Evolutionary conservation across 1,140 invertebrate genomes (phyloP), one percentile per base, ranked within the genome.

Genomic region (Eulimnadia texana): DNA sequence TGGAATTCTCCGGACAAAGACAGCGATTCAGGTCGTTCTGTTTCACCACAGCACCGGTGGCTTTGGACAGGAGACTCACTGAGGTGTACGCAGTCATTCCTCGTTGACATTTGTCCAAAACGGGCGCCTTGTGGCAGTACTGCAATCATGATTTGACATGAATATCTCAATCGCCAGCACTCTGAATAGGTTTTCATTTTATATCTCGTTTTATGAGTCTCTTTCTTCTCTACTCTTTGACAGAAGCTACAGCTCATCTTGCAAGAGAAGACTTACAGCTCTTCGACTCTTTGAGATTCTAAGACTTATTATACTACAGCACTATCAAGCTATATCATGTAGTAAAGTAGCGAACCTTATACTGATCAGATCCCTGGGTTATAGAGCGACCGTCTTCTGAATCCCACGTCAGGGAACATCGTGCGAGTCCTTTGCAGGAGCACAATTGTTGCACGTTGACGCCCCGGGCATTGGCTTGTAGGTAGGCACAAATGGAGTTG

Each of bases 331-430:
- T n/a, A n/a, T n/a, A n/a, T n/a, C n/a, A n/a, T n/a, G n/a, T n/a
- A n/a, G n/a, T n/a, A n/a, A n/a, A n/a, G n/a, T n/a, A 10, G 13
- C 59, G 61, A 63, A 74, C 73, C 71, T 74, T 74, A 63, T 73
- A 74, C 63, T 74, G 73, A 58, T 73, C 70, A 29, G 72, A 73
- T 19, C 71, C 73, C 64, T 73, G 72, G 3, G 68, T 68, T 19
- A 74, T 58, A 1, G 71, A 74, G 57, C 68, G 68, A 20, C 71
- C 72, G 50, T 74, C 72, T 11, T 67, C 61, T 3, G 66, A 65
- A 62, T 74, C 72, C 73, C 73, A 74, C 9, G 56, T 53, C 19
- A 71, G 58, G 13, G 70, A 69, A 60, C 73, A 74, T 1, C 62
- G 10, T 2, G 50, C 19, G 6, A 56, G 25, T n/a, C 61, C 63